phyloP scores from a whole-genome alignment of 2,113 vertebrate species.

The Aldabrachelys gigantea region DNA sequence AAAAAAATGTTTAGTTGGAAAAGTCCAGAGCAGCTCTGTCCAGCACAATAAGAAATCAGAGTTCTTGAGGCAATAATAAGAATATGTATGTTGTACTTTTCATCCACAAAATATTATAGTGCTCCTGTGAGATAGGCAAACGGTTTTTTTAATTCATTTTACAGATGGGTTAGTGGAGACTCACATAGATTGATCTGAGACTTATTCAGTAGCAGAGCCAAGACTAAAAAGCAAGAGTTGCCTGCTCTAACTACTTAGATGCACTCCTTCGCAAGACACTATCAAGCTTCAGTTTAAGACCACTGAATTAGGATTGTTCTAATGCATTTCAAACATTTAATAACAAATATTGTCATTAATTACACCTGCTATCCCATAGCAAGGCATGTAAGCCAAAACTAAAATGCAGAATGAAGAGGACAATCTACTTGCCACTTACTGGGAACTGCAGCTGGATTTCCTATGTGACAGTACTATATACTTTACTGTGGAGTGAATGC shows the following conservation, averaged over 20 bases:
- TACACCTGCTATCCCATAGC: neutral
- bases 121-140: neutral
- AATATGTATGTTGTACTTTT: neutral
- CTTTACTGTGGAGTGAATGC: slow-evolving; percentile 68
- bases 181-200: neutral
- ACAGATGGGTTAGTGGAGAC: accelerated
- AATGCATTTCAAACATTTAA: slow-evolving; percentile 20
- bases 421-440: slow-evolving; percentile 27
- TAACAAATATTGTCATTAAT: slow-evolving; percentile 32
- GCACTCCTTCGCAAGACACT: neutral
- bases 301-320: slow-evolving; percentile 44
- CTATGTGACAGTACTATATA: slow-evolving; percentile 34
- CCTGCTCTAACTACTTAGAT: accelerated
- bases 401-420: slow-evolving; percentile 16
- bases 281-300: neutral
- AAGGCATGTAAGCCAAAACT: slow-evolving; percentile 45
- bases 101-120: neutral
- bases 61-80: neutral
- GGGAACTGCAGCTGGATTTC: slow-evolving; percentile 43
- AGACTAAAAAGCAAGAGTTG: neutral
- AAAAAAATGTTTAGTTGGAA: neutral
- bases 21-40: neutral
- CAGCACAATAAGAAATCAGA: neutral
- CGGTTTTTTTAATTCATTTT: neutral
- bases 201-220: slow-evolving; percentile 13